Evolutionary conservation across 1,140 invertebrate species (phyloP).

Genomic region (Neuroterus valhalla): DNA sequence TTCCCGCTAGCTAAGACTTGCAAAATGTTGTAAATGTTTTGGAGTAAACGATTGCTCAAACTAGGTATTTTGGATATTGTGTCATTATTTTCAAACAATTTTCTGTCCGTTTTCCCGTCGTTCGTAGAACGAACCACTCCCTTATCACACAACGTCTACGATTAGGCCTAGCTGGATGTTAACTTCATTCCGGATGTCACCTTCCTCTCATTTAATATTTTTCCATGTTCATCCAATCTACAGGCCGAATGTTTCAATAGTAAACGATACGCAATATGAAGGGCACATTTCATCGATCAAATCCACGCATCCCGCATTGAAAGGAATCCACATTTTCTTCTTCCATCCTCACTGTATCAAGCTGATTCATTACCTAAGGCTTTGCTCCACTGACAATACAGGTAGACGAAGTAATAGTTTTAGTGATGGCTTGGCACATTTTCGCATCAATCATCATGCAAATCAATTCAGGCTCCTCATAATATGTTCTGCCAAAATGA

Average conservation of each 20-base stretch:
- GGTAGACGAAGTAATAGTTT: too few species aligned
- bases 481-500: not conserved
- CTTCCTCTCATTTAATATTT: conserved; percentile 50
- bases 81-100: too few species aligned
- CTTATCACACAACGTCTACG: too few species aligned
- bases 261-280: conserved; percentile 23
- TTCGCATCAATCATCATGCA: conserved; percentile 16
- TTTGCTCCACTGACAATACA: not conserved
- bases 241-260: not conserved
- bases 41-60: too few species aligned
- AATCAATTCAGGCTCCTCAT: not conserved
- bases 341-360: too few species aligned
- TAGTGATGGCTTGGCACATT: conserved; percentile 13
- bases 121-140: too few species aligned
- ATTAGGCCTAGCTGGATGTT: too few species aligned
- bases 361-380: conserved; percentile 29
- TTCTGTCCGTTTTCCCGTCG: too few species aligned
- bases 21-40: too few species aligned
- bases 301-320: conserved; percentile 33
- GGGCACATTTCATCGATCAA: conserved; percentile 28
- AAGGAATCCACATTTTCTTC: not conserved
- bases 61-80: too few species aligned
- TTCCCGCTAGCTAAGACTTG: too few species aligned
- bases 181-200: too few species aligned
- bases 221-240: not conserved